Base-by-base conservation (phyloP, 2,113 vertebrate genomes). In the Lethenteron reissneri region DNA sequence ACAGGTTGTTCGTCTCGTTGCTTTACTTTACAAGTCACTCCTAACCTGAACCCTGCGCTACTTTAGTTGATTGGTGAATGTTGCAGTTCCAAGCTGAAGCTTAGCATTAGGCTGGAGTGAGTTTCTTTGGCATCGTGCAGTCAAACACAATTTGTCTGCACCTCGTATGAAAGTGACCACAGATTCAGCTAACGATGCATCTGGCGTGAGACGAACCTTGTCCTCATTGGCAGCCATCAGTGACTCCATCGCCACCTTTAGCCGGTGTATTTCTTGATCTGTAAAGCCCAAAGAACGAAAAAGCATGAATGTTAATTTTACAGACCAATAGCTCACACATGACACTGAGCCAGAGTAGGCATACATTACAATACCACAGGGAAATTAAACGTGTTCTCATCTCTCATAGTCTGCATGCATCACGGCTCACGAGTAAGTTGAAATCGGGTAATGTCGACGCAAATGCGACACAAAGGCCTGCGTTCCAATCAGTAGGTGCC, bases 201-300 rank as follows among this genome's bases (percentile, higher is more conserved):
- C 41, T 41, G 41, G 41, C 41, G 41, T 56, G 68, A 11, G 10
- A 72, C 19, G 56, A 81, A 87, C 85, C 83, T 87, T 87, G 74
- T 86, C 85, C 77, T 87, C 85, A 79, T 95, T 96, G 74, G 87
- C 90, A 72, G 85, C 88, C 90, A 91, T 88, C 74, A 97, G 77
- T 2, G 92, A 95, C 72, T 97, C 92, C 71, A 97, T 80, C 0
- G 89, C 88, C 75, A 86, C 92, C 80, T 92, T 96, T 90, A 97
- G 89, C 77, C 88, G 89, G 79, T 95, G 90, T 68, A 95, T 88
- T 80, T 99, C 94, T 77, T 89, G 81, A 81, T 96, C 94, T 97
- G 79, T 70, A 74, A 73, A 56, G 41, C 41, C 41, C 71, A 68
- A 60, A 70, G 3, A 12, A 15, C 15, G 4, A 56, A 12, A 72